Conservation (phyloP, 2,797 vertebrate species). For the Girardinus metallicus region DNA sequence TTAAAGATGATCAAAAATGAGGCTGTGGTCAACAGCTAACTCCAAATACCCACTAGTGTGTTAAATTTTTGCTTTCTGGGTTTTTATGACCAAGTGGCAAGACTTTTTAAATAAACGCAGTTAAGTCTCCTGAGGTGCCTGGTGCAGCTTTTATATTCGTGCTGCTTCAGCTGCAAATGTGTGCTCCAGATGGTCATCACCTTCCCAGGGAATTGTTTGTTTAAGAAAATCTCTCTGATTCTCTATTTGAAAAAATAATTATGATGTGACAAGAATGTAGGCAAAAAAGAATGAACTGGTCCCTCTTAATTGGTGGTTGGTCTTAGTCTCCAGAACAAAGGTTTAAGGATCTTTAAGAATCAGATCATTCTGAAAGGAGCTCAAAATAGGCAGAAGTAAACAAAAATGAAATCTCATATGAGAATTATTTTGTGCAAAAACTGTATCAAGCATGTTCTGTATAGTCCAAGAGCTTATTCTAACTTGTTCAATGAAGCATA, state of each 20-base stretch:
- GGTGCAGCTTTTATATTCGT: background rate
- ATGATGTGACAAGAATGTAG: background rate
- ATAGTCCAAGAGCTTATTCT: no score
- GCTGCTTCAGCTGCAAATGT: background rate
- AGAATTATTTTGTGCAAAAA: background rate
- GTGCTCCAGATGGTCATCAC: background rate
- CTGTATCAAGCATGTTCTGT: background rate
- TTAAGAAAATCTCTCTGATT: background rate
- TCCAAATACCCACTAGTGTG: background rate
- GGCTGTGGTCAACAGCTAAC: slow-evolving; percentile 3
- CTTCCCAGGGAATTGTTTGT: background rate
- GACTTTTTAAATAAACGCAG: background rate
- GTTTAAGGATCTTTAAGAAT: background rate
- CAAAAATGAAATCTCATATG: background rate
- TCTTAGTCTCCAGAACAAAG: background rate
- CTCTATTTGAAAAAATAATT: background rate
- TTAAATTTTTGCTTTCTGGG: slow-evolving; percentile 31
- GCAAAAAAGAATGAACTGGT: background rate
- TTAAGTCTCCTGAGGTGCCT: background rate
- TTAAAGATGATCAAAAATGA: slow-evolving; percentile 8
- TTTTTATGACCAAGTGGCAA: slow-evolving; percentile 3
- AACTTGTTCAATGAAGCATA: no score
- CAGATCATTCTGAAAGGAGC: background rate
- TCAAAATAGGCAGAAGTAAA: background rate
- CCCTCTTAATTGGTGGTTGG: background rate